These are phyloP conservation scores for Eupithecia abbreviata DNA, from an alignment of 2,888 invertebrate genomes.

Conservation along the genomic window DNA sequence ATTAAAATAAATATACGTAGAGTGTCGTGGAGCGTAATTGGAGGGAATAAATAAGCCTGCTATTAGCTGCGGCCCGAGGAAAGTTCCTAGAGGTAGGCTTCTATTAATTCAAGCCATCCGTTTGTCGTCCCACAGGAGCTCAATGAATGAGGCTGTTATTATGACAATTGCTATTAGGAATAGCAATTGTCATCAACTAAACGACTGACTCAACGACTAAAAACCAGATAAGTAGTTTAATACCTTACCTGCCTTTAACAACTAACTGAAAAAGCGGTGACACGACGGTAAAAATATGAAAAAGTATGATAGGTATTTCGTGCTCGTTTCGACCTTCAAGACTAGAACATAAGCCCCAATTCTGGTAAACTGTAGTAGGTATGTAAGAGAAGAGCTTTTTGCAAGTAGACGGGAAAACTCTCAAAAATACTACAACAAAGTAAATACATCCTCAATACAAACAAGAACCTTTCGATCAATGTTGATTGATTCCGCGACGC, in stretches of 20 bases:
- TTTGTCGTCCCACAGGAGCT: not conserved
- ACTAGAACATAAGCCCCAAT: not conserved
- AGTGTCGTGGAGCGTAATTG: slow-evolving; percentile 29
- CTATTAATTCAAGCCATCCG: slow-evolving; percentile 10
- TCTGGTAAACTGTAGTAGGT: not conserved
- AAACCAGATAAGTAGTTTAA: not conserved
- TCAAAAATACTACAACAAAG: not conserved
- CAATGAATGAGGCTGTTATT: slow-evolving; percentile 6
- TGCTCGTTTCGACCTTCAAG: not conserved
- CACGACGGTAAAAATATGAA: not conserved
- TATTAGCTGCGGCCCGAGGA: slow-evolving; percentile 14
- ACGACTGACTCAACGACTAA: no score
- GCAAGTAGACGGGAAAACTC: not conserved
- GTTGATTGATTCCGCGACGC: slow-evolving; percentile 7
- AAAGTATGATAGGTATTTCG: not conserved
- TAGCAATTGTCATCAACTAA: no score
- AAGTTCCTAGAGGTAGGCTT: slow-evolving; percentile 13
- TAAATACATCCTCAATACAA: slow-evolving; percentile 8
- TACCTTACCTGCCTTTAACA: not conserved
- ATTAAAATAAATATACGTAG: slow-evolving; percentile 16
- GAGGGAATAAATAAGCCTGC: slow-evolving; percentile 26
- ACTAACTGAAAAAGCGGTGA: not conserved
- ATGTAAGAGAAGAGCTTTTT: not conserved
- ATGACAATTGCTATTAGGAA: not conserved
- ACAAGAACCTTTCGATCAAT: slow-evolving; percentile 15